Conservation (phyloP, 2,888 invertebrate genomes). For the Drosophila sordidula region DNA sequence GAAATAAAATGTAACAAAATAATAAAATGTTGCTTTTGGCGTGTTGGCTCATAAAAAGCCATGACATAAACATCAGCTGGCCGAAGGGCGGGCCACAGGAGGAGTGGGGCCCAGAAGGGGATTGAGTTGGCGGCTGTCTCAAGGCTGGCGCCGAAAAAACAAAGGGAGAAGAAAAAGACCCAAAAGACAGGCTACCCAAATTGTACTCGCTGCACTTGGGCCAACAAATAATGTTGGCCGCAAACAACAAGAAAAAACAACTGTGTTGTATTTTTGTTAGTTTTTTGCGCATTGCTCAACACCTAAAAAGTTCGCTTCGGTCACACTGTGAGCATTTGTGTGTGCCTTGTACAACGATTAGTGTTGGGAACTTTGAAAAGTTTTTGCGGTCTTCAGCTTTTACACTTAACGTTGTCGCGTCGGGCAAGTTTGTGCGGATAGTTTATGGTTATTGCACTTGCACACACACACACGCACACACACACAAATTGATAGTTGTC, state of each 20-base stretch:
- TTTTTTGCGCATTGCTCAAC: conserved; percentile 43
- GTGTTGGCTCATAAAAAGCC: conserved; percentile 55
- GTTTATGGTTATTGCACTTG: conserved; percentile 77
- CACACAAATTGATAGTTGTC: not conserved
- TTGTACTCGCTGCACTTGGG: not conserved
- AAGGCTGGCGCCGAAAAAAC: conserved; percentile 35
- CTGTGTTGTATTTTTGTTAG: conserved; percentile 6
- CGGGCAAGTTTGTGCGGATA: conserved; percentile 76
- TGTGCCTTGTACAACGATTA: conserved; percentile 64
- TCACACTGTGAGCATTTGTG: conserved; percentile 26
- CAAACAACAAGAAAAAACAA: conserved; percentile 8
- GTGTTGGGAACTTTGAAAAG: conserved; percentile 70
- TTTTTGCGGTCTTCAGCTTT: conserved; percentile 69
- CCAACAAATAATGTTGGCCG: conserved; percentile 42
- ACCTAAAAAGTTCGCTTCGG: conserved; percentile 51
- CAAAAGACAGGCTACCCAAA: not conserved
- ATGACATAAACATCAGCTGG: conserved; percentile 44
- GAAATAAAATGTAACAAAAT: conserved; percentile 76
- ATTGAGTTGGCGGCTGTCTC: conserved; percentile 12
- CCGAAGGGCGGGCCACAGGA: conserved; percentile 2
- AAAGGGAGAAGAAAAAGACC: not conserved
- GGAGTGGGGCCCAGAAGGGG: not conserved
- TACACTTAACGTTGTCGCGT: conserved; percentile 63
- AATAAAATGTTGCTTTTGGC: conserved; percentile 66
- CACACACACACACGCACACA: conserved; percentile 24